Percentiles rank a stretch among this genome's conserved stretches.
phyloP scores from a whole-genome alignment of 2,797 vertebrate genomes.

The Mormyrus proboscirostris region DNA sequence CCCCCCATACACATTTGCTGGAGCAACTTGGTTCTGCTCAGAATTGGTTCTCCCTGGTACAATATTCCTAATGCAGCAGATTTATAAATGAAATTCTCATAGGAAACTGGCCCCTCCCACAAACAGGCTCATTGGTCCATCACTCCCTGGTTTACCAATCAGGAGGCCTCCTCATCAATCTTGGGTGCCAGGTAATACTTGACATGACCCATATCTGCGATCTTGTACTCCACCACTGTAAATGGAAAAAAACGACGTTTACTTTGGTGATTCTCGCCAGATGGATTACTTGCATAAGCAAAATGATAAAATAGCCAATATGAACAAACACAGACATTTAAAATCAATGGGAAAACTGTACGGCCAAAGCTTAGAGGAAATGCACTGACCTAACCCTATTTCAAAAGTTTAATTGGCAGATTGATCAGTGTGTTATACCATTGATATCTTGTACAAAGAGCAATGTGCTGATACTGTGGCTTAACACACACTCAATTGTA shows the following conservation, averaged over 20 bases:
- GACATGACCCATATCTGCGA: constrained; percentile 81
- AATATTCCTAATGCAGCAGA: neutral
- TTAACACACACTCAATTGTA: neutral
- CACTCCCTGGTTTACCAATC: neutral
- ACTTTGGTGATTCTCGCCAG: neutral
- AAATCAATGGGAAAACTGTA: neutral
- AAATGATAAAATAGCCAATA: neutral
- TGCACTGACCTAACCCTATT: neutral
- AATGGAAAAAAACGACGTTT: neutral
- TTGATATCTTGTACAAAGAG: neutral
- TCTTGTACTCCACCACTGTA: constrained; percentile 80
- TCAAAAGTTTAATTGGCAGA: neutral
- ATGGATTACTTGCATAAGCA: neutral
- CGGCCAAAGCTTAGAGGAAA: neutral
- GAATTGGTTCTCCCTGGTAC: neutral
- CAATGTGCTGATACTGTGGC: neutral
- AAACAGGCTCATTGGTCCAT: neutral
- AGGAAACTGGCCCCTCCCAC: neutral
- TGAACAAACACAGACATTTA: neutral
- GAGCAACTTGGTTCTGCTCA: neutral
- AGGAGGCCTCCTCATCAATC: constrained; percentile 71
- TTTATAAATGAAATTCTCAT: neutral
- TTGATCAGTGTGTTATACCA: neutral
- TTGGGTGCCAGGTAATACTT: constrained; percentile 83
- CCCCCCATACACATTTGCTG: neutral